Evolutionary conservation across 2,797 vertebrate genomes (phyloP).

Genomic region (Cyclura pinguis): DNA sequence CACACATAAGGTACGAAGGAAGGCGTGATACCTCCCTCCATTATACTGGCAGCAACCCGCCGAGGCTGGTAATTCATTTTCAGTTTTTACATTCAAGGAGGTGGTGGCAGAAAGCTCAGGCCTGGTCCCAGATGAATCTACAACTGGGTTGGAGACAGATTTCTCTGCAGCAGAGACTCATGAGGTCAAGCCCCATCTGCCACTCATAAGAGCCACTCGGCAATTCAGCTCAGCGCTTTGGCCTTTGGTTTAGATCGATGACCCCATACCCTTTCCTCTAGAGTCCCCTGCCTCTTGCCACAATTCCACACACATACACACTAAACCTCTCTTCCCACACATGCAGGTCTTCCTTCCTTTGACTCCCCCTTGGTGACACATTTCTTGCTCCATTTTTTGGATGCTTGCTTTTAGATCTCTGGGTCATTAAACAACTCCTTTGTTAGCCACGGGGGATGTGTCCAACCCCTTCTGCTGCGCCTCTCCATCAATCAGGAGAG

Average conservation of each 20-base stretch:
- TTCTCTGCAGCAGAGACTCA: neutral
- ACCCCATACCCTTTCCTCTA: neutral
- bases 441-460: neutral
- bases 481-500: neutral
- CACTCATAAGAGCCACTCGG: no score
- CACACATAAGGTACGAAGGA: no score
- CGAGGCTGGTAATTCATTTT: neutral
- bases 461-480: neutral
- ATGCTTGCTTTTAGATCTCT: neutral
- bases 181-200: neutral
- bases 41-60: neutral
- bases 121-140: neutral
- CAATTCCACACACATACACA: no score
- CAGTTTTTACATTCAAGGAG: neutral
- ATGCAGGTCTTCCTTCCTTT: neutral
- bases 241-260: fast-evolving
- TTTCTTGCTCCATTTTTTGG: neutral
- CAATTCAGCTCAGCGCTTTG: no score
- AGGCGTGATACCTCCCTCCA: neutral
- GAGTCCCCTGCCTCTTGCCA: neutral
- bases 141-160: neutral
- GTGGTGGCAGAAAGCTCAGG: neutral
- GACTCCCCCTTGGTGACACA: neutral
- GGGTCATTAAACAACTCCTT: neutral
- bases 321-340: no score